A percentile compares a stretch with the other conserved stretches of the same genome.
These are phyloP conservation scores for Temnothorax unifasciatus DNA, from an alignment of 2,888 invertebrate genomes.

Conservation along the genomic window DNA sequence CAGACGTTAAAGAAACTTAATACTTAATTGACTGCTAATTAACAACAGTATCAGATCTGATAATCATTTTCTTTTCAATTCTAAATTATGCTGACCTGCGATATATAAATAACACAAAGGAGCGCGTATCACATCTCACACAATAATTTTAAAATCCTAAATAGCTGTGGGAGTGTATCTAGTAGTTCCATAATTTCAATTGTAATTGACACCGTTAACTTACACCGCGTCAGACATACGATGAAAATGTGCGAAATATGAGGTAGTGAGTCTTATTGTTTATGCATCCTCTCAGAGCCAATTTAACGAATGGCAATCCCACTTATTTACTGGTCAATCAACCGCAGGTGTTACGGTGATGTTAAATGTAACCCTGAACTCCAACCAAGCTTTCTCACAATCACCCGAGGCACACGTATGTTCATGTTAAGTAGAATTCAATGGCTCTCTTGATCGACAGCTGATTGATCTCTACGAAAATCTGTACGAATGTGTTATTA, in stretches of 20 bases:
- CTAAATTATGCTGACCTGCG: slow-evolving; percentile 8
- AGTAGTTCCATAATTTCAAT: not conserved
- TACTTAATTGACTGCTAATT: not conserved
- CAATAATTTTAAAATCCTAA: not conserved
- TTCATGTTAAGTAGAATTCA: slow-evolving; percentile 30
- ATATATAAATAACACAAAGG: slow-evolving; percentile 4
- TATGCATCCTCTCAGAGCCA: slow-evolving; percentile 12
- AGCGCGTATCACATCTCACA: not conserved
- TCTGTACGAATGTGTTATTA: slow-evolving; percentile 16
- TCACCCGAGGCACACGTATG: slow-evolving; percentile 4
- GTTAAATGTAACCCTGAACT: slow-evolving; percentile 24
- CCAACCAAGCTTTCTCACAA: slow-evolving; percentile 34
- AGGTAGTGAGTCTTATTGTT: slow-evolving; percentile 13
- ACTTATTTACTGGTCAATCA: slow-evolving; percentile 37
- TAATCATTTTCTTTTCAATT: not conserved
- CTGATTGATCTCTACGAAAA: slow-evolving; percentile 32
- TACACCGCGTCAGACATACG: not conserved
- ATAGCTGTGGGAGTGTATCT: not conserved
- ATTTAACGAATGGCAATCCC: slow-evolving; percentile 30
- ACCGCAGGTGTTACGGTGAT: slow-evolving; percentile 39
- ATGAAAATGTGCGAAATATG: not conserved
- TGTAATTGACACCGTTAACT: slow-evolving; percentile 23
- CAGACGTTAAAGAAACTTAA: not conserved
- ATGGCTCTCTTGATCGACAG: slow-evolving; percentile 3
- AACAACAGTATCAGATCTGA: not conserved